Conservation (phyloP, 2,113 vertebrate genomes). For the human region GRCh38 chr13:89247001-89247500, state of each 20-base stretch:
- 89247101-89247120: not conserved
- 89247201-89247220: not conserved
- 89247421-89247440: not conserved
- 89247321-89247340: not conserved
- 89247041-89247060: fast-evolving
- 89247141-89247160: not conserved
- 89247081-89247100: not conserved
- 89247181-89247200: not conserved
- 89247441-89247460: not conserved
- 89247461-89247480: not conserved
- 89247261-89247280: not conserved
- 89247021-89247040: too few relatives aligned
- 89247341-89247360: not conserved
- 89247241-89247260: not conserved
- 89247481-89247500: not conserved
- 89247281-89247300: not conserved
- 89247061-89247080: not conserved
- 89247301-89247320: not conserved
- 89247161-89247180: not conserved
- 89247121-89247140: not conserved
- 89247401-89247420: not conserved
- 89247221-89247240: not conserved
- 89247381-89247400: not conserved
- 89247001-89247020: too few relatives aligned
- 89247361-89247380: not conserved